These are phyloP conservation scores for Limnephilus marmoratus DNA, from an alignment of 2,888 invertebrate genomes.

Conservation along the genomic window DNA sequence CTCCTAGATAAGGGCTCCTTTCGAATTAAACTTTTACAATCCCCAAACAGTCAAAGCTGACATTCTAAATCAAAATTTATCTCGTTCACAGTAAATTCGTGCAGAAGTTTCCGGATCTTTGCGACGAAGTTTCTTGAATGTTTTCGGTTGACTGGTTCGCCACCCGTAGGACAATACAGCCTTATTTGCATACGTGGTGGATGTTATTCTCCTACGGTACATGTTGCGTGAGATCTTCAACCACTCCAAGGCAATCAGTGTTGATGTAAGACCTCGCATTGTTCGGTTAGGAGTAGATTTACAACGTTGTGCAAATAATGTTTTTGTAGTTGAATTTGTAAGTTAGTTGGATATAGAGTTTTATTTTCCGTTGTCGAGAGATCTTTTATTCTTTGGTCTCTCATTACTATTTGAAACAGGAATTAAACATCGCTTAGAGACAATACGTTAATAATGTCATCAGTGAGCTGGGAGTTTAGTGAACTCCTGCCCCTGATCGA, in stretches of 20 bases:
- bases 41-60: constrained; percentile 58
- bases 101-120: constrained; percentile 44
- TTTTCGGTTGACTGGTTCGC: constrained; percentile 31
- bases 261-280: not conserved
- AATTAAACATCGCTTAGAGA: not conserved
- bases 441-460: too few species aligned
- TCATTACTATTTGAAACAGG: not conserved
- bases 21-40: constrained; percentile 61
- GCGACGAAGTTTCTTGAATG: constrained; percentile 20
- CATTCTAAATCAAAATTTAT: constrained; percentile 61
- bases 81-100: constrained; percentile 56
- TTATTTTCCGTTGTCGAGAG: not conserved
- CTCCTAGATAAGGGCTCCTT: constrained; percentile 51
- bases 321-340: not conserved
- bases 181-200: constrained; percentile 39
- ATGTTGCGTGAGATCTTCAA: constrained; percentile 18
- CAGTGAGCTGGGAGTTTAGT: too few species aligned
- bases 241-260: not conserved
- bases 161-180: constrained; percentile 40
- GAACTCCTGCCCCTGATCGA: too few species aligned
- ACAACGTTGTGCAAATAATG: not conserved
- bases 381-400: not conserved
- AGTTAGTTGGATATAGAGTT: not conserved
- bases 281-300: not conserved
- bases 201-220: not conserved